Evolutionary conservation across 2,113 vertebrate species (phyloP).

Genomic region (Loxodonta africana): DNA sequence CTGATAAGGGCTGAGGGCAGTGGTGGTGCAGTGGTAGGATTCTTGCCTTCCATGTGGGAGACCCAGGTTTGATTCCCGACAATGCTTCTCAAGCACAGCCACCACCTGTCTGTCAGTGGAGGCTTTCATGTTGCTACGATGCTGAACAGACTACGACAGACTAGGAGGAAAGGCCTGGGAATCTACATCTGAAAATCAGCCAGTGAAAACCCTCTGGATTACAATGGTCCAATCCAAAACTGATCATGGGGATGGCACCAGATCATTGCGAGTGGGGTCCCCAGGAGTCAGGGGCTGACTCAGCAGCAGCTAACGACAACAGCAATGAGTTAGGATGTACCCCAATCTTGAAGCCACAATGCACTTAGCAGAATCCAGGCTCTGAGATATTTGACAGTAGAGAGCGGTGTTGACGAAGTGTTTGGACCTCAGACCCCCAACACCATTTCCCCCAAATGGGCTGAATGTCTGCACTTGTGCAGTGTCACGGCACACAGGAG

Average conservation of each 20-base stretch:
- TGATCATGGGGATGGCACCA: no score
- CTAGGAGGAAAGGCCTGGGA: background rate
- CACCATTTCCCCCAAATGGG: fast-evolving
- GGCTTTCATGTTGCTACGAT: background rate
- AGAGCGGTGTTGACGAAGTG: fast-evolving
- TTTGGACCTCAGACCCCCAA: background rate
- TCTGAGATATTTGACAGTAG: fast-evolving
- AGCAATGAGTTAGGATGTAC: background rate
- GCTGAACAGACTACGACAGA: background rate
- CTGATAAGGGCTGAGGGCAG: background rate
- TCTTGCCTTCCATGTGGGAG: background rate
- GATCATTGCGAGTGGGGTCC: no score
- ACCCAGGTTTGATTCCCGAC: background rate
- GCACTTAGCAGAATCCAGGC: no score
- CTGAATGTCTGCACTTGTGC: fast-evolving
- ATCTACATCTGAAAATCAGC: background rate
- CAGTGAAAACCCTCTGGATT: background rate
- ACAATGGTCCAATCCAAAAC: no score
- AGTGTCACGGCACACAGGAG: fast-evolving
- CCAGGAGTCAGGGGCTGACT: no score
- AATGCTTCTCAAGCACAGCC: background rate
- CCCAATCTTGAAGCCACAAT: background rate
- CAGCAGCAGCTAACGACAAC: no score
- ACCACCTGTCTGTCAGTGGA: background rate
- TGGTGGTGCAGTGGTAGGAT: background rate